Evolutionary conservation across 1,140 invertebrate genomes (phyloP).

Genomic region (Oncopodura yosiiana): DNA sequence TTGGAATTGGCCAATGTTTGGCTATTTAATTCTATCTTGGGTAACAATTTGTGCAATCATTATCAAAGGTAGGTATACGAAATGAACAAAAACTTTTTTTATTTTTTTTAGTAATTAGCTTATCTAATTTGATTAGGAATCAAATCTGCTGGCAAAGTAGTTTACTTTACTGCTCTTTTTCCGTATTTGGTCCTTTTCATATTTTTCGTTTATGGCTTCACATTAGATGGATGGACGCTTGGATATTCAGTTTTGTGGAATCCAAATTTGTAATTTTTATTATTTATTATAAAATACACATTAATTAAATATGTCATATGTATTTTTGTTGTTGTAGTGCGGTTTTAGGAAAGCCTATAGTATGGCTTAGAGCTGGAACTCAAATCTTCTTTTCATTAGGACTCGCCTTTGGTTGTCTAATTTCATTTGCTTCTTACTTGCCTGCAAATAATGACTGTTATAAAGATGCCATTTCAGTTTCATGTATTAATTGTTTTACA

Average conservation of each 20-base stretch:
- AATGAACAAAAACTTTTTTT: slow-evolving; percentile 62
- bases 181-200: slow-evolving; percentile 89
- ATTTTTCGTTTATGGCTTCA: slow-evolving; percentile 87
- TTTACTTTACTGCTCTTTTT: slow-evolving; percentile 90
- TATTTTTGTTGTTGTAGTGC: slow-evolving; percentile 45
- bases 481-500: slow-evolving; percentile 85
- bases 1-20: slow-evolving; percentile 89
- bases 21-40: slow-evolving; percentile 65
- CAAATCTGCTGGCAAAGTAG: slow-evolving; percentile 45
- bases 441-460: slow-evolving; percentile 85
- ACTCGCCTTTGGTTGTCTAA: slow-evolving; percentile 84
- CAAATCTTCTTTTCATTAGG: slow-evolving; percentile 96
- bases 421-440: slow-evolving; percentile 90
- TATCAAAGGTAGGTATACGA: slow-evolving; percentile 94
- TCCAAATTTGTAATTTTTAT: slow-evolving; percentile 53
- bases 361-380: slow-evolving; percentile 84
- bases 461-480: slow-evolving; percentile 59
- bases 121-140: slow-evolving; percentile 9
- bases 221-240: slow-evolving; percentile 76
- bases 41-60: slow-evolving; percentile 93
- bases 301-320: not conserved
- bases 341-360: slow-evolving; percentile 62
- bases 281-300: not conserved
- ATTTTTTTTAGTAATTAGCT: slow-evolving; percentile 7
- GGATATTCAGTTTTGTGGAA: slow-evolving; percentile 81